Conservation (phyloP, 2,888 invertebrate genomes). For the Platerodrilus igneus region DNA sequence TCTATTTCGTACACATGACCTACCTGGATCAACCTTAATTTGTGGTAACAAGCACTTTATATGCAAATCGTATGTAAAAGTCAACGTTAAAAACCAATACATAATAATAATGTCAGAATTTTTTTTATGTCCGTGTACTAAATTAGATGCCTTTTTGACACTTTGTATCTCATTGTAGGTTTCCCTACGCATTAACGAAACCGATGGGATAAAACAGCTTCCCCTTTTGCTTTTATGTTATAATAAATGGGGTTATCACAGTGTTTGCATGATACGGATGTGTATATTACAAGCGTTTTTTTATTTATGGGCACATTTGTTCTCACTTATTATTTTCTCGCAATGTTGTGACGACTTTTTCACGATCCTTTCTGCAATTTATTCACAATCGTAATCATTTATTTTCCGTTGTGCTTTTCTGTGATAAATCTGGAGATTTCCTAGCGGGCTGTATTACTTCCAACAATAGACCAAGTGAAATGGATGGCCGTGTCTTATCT, state of each 20-base stretch:
- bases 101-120: conserved; percentile 30
- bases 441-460: conserved; percentile 2
- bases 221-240: conserved; percentile 18
- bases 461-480: conserved; percentile 25
- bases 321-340: conserved; percentile 25
- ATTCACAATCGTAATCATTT: too few species aligned
- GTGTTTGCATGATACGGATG: conserved; percentile 30
- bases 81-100: conserved; percentile 26
- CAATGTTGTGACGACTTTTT: not conserved
- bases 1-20: conserved; percentile 2
- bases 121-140: conserved; percentile 23
- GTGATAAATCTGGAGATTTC: conserved; percentile 14
- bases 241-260: conserved; percentile 30
- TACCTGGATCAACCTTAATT: not conserved
- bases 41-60: conserved; percentile 6
- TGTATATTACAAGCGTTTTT: conserved; percentile 27
- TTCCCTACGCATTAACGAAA: conserved; percentile 2
- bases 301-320: conserved; percentile 28
- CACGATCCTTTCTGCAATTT: conserved; percentile 10
- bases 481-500: conserved; percentile 49
- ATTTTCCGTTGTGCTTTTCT: too few species aligned
- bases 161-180: conserved; percentile 16
- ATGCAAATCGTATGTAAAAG: conserved; percentile 19
- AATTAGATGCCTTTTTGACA: conserved; percentile 25
- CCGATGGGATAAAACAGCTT: conserved; percentile 16